Conservation (phyloP, 2,797 vertebrate genomes). For the Cygnus olor region DNA sequence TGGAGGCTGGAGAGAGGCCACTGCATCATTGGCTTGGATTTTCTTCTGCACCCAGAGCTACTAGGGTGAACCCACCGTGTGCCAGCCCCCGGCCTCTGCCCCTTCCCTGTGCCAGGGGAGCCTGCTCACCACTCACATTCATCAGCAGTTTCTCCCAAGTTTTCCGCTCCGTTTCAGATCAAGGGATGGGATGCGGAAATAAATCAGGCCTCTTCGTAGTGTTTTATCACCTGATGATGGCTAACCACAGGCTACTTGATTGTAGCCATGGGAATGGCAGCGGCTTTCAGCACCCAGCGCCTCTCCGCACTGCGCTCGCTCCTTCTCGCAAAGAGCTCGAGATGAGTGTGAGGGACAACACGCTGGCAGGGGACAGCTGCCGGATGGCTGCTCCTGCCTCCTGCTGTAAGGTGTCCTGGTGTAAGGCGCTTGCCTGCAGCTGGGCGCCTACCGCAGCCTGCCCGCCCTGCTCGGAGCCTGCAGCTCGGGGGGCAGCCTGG, state of each 20-base stretch:
- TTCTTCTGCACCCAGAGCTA: neutral
- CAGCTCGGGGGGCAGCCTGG: accelerated
- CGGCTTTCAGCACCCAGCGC: neutral
- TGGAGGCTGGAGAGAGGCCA: neutral
- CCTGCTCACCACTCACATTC: no score
- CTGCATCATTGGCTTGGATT: neutral
- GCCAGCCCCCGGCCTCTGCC: neutral
- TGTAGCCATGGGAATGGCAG: constrained; percentile 50
- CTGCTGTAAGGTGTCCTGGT: neutral
- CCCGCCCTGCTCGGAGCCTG: neutral
- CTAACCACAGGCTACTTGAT: neutral
- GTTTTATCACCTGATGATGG: constrained; percentile 33
- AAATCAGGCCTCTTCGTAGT: neutral
- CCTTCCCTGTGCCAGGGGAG: neutral
- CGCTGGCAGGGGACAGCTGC: neutral
- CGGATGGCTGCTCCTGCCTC: neutral
- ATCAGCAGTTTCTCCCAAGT: neutral
- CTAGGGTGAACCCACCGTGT: accelerated
- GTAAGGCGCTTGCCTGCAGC: neutral
- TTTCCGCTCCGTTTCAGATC: neutral
- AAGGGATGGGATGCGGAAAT: neutral
- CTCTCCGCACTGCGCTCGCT: neutral
- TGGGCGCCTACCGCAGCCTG: no score
- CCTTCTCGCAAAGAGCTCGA: neutral
- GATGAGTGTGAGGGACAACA: neutral